Percentiles rank a stretch among this genome's conserved stretches.
Conservation (phyloP, 2,113 vertebrate genomes). For the Sclerurus mexicanus region DNA sequence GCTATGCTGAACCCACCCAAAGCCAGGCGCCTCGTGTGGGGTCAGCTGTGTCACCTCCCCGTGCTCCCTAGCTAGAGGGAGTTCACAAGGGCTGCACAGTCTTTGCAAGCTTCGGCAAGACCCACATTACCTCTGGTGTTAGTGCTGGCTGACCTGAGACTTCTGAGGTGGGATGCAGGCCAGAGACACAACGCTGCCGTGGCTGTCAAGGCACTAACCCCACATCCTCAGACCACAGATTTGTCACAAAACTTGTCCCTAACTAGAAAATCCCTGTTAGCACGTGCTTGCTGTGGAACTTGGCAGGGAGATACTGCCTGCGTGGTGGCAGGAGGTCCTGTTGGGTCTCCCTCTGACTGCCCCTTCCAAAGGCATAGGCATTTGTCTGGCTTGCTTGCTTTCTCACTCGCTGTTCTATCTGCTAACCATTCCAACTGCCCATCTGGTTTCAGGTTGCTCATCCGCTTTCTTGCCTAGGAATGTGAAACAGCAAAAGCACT, state of each 20-base stretch:
- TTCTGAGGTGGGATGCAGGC: not conserved
- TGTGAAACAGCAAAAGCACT: not conserved
- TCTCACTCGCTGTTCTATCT: not conserved
- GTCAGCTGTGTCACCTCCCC: not conserved
- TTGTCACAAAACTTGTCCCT: not conserved
- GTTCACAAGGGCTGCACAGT: not conserved
- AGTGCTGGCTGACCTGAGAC: not conserved
- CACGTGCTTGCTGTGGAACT: not conserved
- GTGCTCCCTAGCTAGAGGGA: not conserved
- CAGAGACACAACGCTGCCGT: not conserved
- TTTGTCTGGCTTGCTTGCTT: not conserved
- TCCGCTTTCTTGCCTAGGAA: slow-evolving; percentile 15
- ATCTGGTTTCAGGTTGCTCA: not conserved
- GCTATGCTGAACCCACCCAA: not conserved
- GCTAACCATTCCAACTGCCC: not conserved
- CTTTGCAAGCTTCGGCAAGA: not conserved
- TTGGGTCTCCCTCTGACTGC: not conserved
- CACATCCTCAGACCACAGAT: not conserved
- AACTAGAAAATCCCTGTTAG: not conserved
- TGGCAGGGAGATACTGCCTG: not conserved
- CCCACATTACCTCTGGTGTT: not conserved
- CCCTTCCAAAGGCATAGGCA: not conserved
- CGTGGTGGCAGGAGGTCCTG: not conserved
- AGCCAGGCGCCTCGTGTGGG: not conserved
- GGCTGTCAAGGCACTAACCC: not conserved